Base-by-base conservation (phyloP, 2,888 invertebrate species). In the Acanthosepion pharaonis region DNA sequence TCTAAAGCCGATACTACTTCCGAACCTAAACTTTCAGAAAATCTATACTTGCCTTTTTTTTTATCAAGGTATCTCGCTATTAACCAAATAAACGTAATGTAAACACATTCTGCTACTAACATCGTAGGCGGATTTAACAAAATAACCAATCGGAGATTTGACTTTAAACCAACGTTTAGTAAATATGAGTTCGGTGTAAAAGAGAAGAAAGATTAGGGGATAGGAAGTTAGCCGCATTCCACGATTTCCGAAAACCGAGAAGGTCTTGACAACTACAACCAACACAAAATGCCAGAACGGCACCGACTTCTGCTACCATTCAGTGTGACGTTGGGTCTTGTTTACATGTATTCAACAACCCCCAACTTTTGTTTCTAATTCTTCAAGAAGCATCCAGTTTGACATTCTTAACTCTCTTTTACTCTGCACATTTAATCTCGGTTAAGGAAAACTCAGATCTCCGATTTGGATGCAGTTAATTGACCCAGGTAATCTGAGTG, bases 201-300 rank as follows among this genome's bases (percentile, higher is more conserved):
- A 33, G 78, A 78, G n/a, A 78, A n/a, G 33, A n/a, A n/a, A 78
- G 78, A 78, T 78, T 15, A 78, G 78, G 11, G 78, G 78, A 78
- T 78, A 78, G 78, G 78, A 78, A 78, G 78, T 78, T 78, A 78
- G 78, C 78, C 78, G 78, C 78, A 78, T 78, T 78, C 78, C 78
- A 78, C n/a, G 9, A 78, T n/a, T n/a, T n/a, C n/a, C 78, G 78
- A 78, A 78, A 78, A 18, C n/a, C n/a, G 78, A 78, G 78, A 78
- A 78, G 78, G n/a, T 33, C 33, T 78, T 78, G 78, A 78, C 78
- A 78, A 78, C 9, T n/a, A n/a, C 78, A 78, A 78, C 78, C 78
- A 78, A 33, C 11, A 78, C 9, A 33, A 78, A 78, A n/a, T 78
- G 78, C 78, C 33, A n/a, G n/a, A 78, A 78, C 11, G n/a, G 33